A percentile compares a stretch with the other conserved stretches of the same genome.
Evolutionary conservation across 2,797 vertebrate genomes (phyloP).

Genomic region (Coregonus sp.): DNA sequence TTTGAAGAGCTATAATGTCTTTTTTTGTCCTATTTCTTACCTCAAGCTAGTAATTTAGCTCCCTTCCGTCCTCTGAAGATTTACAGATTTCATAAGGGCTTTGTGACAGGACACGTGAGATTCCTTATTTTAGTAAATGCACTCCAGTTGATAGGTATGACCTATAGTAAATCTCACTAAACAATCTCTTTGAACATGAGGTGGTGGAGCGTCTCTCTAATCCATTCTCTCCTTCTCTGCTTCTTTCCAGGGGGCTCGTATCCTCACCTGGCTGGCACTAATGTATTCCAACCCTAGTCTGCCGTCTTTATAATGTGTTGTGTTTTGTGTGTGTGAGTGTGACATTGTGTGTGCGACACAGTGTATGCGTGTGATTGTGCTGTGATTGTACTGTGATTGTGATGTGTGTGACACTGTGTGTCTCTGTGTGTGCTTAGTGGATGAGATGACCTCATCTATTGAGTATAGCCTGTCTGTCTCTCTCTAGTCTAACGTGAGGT

Average conservation of each 20-base stretch:
- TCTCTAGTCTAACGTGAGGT: slow-evolving; percentile 20
- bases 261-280: slow-evolving; percentile 40
- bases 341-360: too few species aligned
- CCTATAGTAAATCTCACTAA: neutral
- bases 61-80: neutral
- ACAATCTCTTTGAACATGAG: too few species aligned
- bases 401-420: too few species aligned
- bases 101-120: neutral
- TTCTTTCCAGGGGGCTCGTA: slow-evolving; percentile 15
- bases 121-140: neutral
- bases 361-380: too few species aligned
- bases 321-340: slow-evolving; percentile 10
- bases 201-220: neutral
- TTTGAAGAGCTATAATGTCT: neutral
- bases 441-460: slow-evolving; percentile 25
- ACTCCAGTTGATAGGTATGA: neutral
- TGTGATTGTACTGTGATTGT: too few species aligned
- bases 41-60: neutral
- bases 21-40: neutral
- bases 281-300: slow-evolving; percentile 35
- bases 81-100: neutral
- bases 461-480: slow-evolving; percentile 32
- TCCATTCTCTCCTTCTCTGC: slow-evolving; percentile 1
- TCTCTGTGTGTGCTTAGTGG: slow-evolving; percentile 21
- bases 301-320: slow-evolving; percentile 18